Evolutionary conservation across 2,888 invertebrate species (phyloP), one percentile per base, ranked within the genome.

Genomic region (Gastracanthus pulcherrimus): DNA sequence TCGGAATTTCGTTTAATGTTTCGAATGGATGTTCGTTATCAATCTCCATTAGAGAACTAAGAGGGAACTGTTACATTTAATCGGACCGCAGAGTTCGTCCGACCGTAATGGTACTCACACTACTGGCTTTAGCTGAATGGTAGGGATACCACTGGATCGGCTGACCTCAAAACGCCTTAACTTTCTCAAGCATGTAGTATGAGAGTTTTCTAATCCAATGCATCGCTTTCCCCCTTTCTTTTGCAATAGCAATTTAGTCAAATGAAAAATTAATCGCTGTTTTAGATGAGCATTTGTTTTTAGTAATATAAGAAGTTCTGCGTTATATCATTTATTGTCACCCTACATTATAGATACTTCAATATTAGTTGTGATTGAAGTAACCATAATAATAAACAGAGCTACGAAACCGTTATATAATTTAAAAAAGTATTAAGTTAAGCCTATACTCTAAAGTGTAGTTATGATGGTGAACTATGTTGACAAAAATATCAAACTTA

Each of bases 71-170:
- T 64, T 51, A 71, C 38, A 60, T 67, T 80, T 70, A 72, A 75
- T 64, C n/a, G 64, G 29, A 55, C 66, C 71, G 26, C 76, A 76
- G 48, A 60, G 48, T 70, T 71, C 66, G 76, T 66, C 71, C 58
- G 72, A 81, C 36, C 51, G 58, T 71, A 76, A 76, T 76, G 58
- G 48, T 76, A 67, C 76, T 75, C 66, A 58, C 67, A 75, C 75
- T 66, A 76, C 75, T 76, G 55, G 69, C 64, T 76, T 48, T 66
- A 64, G n/a, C 71, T 60, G 9, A 76, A 76, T 66, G 66, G 55
- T 36, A 76, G 31, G 58, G 58, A 62, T 70, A 71, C 41, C n/a
- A n/a, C 75, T 26, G 60, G 66, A 76, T 64, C 48, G 69, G 51
- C 62, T 38, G 62, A 76, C 70, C 62, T 69, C 51, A 64, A 75